Evolutionary conservation across 2,888 invertebrate genomes (phyloP), one percentile per base, ranked within the genome.

Genomic region (Scaptomyza caliginosa): DNA sequence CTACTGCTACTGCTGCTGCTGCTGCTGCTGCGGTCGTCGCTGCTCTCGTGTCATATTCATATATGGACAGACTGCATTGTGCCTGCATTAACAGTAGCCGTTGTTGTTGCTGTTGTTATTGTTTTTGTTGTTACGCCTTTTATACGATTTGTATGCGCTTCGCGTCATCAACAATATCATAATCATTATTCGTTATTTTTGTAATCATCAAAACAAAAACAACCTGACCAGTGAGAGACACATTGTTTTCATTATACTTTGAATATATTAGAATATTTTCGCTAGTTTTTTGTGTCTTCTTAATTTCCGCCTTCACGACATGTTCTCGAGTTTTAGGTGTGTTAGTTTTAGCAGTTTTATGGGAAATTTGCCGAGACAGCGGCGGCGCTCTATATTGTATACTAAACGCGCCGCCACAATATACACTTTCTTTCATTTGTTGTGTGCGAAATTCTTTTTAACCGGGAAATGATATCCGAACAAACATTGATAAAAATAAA

Each of bases 281-380:
- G 67, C 66, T 74, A 79, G 63, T 68, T 75, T 62, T 58, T 67
- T 66, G n/a, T n/a, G n/a, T 51, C 65, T 67, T 60, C 74, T 64
- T 54, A 75, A 74, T 78, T 74, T 79, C 67, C 73, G 73, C 73
- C 73, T 73, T 69, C 39, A 30, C 40, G 56, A 59, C 32, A 50
- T 54, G 59, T 64, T 58, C 67, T 34, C 23, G 50, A 55, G 19
- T 42, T 45, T 32, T 49, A 1, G 19, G 8, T 19, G 19, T 70
- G 63, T 55, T 55, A 63, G 67, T 65, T 70, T 66, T 58, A 50
- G 34, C 66, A 55, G 50, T 50, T 65, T 60, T 32, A 45, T 69
- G 66, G 48, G 66, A 49, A 30, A 50, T 54, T 56, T 49, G 42
- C 51, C 51, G 21, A 30, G 32, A 46, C 39, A 49, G 26, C 36